Evolutionary conservation across 2,888 invertebrate species (phyloP).

Genomic region (Orchesellides sinensis): DNA sequence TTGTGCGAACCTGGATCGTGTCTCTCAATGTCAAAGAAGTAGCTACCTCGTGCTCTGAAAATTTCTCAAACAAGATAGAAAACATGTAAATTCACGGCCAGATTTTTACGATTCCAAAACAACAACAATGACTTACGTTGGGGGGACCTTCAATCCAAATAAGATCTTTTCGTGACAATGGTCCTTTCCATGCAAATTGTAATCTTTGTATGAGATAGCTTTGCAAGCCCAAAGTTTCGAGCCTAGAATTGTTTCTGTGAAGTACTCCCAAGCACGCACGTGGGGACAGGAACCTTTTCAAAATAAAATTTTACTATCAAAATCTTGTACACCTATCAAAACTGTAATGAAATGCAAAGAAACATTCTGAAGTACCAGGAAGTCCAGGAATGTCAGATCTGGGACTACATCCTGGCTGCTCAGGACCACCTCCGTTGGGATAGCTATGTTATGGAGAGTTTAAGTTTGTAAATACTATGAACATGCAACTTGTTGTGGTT

Average conservation of each 20-base stretch:
- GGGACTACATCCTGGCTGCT: conserved; percentile 53
- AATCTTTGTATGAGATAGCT: conserved; percentile 67
- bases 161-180: conserved; percentile 64
- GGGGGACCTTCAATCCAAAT: conserved; percentile 69
- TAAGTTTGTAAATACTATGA: too few species aligned
- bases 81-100: neutral
- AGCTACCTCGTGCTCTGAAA: conserved; percentile 66
- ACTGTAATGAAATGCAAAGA: neutral
- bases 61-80: too few species aligned
- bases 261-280: conserved; percentile 67
- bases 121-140: conserved; percentile 58
- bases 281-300: conserved; percentile 61
- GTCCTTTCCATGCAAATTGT: conserved; percentile 39
- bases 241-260: conserved; percentile 67
- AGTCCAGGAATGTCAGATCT: conserved; percentile 67
- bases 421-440: conserved; percentile 67
- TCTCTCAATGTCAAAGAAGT: conserved; percentile 67
- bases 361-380: conserved; percentile 45
- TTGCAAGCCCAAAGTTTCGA: conserved; percentile 68
- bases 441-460: conserved; percentile 21
- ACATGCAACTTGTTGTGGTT: too few species aligned
- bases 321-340: neutral
- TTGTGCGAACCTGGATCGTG: conserved; percentile 58
- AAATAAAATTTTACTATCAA: neutral
- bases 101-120: neutral